Conservation (phyloP, 2,888 invertebrate species). For the Pimpla rufipes region DNA sequence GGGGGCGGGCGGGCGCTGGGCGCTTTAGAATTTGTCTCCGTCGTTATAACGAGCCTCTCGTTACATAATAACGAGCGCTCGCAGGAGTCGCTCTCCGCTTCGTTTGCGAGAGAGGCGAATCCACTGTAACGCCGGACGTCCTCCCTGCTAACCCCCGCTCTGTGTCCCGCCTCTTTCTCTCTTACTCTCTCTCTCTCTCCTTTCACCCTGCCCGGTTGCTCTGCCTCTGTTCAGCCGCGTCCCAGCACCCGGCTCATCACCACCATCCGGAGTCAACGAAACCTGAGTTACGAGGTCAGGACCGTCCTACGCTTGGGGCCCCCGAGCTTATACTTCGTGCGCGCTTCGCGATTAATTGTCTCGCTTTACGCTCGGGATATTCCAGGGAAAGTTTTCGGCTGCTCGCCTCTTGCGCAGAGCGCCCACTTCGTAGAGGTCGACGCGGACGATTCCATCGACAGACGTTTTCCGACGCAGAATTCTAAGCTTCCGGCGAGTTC, state of each 20-base stretch:
- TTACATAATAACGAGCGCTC: constrained; percentile 83
- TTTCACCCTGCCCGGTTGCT: constrained; percentile 52
- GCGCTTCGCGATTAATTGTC: constrained; percentile 74
- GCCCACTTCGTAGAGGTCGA: constrained; percentile 16
- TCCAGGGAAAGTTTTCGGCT: constrained; percentile 57
- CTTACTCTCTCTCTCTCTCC: constrained; percentile 53
- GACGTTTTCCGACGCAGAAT: not conserved
- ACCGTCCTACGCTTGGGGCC: constrained; percentile 30
- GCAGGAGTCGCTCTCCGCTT: constrained; percentile 76
- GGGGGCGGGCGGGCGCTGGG: constrained; percentile 66
- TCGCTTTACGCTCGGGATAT: constrained; percentile 67
- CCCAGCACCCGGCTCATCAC: constrained; percentile 48
- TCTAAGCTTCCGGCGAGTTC: not conserved
- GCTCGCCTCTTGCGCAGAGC: constrained; percentile 2
- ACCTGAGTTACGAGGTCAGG: constrained; percentile 77
- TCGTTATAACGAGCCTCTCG: constrained; percentile 84
- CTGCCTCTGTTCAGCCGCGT: constrained; percentile 54
- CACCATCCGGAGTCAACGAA: constrained; percentile 76
- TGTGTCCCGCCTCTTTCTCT: constrained; percentile 67
- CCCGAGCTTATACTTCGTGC: constrained; percentile 44
- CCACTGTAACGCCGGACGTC: constrained; percentile 77
- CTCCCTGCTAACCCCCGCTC: constrained; percentile 52
- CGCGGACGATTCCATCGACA: not conserved
- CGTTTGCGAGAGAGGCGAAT: constrained; percentile 78
- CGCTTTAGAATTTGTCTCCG: constrained; percentile 83